These are phyloP conservation scores for Hermaeophaga mercurialis DNA, from an alignment of 2,888 invertebrate genomes.

Conservation along the genomic window DNA sequence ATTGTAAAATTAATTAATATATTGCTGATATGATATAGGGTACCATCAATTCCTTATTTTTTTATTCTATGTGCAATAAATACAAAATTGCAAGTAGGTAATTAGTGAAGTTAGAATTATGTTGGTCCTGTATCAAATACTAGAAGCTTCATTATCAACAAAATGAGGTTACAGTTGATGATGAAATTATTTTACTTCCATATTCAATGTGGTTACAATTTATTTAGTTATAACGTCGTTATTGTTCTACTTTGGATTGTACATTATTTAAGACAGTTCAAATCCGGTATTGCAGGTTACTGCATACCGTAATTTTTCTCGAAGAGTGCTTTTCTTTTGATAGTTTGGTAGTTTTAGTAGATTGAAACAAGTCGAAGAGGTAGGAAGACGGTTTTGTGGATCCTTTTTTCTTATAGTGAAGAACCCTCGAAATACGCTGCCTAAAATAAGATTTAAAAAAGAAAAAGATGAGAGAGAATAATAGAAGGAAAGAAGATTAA, in stretches of 20 bases:
- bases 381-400: slow-evolving; percentile 93
- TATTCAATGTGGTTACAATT: not conserved
- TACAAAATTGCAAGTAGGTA: not conserved
- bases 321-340: slow-evolving; percentile 90
- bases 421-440: slow-evolving; percentile 96
- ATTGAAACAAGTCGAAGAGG: slow-evolving; percentile 99
- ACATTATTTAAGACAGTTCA: slow-evolving; percentile 82
- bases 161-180: not conserved
- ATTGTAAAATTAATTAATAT: too few relatives aligned
- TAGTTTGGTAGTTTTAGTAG: slow-evolving; percentile 97
- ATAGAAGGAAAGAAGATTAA: too few relatives aligned
- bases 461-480: too few relatives aligned
- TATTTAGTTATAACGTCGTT: not conserved
- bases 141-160: not conserved
- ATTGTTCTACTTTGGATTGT: not conserved
- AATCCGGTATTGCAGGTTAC: slow-evolving; percentile 98
- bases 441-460: slow-evolving; percentile 57
- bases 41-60: slow-evolving; percentile 14
- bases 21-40: slow-evolving; percentile 17
- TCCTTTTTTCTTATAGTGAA: slow-evolving; percentile 96
- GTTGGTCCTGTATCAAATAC: too few relatives aligned
- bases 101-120: not conserved
- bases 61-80: slow-evolving; percentile 5
- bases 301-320: slow-evolving; percentile 96
- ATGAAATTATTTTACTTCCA: not conserved